Evolutionary conservation across 1,140 invertebrate genomes (phyloP), one percentile per base, ranked within the genome.

Genomic region (Temnothorax nylanderi): DNA sequence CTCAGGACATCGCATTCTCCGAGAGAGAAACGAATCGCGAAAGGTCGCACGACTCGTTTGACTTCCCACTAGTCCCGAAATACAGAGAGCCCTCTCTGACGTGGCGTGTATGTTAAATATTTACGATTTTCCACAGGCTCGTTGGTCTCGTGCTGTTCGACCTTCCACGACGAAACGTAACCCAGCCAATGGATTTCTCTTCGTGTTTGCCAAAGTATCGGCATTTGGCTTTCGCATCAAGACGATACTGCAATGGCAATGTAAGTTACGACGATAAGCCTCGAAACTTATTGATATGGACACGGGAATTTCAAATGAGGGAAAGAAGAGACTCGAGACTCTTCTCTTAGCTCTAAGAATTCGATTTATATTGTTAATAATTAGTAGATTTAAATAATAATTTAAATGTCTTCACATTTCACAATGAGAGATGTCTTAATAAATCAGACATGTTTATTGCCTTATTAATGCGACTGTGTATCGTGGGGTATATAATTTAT

Each of bases 11-110:
- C 54, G 58, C 32, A 44, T 85, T 51, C 65, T 41, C 13, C 58
- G 18, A 26, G 65, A 77, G 58, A 77, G 58, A 32, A 77, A 85
- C 74, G 34, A 84, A 75, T 72, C 37, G 67, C 54, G 26, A 77
- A 54, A 78, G 60, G 34, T 62, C 44, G 41, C 10, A 41, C n/a
- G 47, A 77, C 72, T 58, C 67, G 54, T 74, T 74, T 58, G 80
- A 47, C 41, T n/a, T 47, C 37, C 51, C 67, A 72, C 80, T 74
- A 72, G 51, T 47, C 32, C 69, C 49, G 26, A 60, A 74, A 75
- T 60, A 75, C 69, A 60, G 51, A 47, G 34, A 82, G 13, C 11
- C 13, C 18, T 41, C 16, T 6, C 51, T 49, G 77, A 69, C 32
- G n/a, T 34, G 3, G 18, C 41, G 6, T 62, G 41, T 41, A 49